Evolutionary conservation across 2,113 vertebrate genomes (phyloP).

Genomic region (Speoplatyrhinus poulsoni): DNA sequence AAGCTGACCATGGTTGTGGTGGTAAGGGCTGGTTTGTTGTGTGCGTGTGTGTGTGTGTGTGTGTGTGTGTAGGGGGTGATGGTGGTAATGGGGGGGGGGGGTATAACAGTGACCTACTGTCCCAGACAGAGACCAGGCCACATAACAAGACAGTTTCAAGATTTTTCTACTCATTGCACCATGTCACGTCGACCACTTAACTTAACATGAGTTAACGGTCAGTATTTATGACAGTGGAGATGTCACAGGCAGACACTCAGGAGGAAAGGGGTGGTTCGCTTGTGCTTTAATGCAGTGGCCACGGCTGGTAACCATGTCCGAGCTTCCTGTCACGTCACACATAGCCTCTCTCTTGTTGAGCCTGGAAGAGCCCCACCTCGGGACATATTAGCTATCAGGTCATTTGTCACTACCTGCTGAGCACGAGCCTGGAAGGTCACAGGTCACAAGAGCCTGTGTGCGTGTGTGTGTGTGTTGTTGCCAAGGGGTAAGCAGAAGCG

Average conservation of each 20-base stretch:
- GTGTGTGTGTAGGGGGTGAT: no score
- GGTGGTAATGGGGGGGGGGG: no score
- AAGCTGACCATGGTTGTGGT: constrained; percentile 47
- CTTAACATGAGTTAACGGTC: no score
- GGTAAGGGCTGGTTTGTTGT: constrained; percentile 50
- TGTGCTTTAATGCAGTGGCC: constrained; percentile 57
- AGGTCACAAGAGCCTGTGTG: constrained; percentile 47
- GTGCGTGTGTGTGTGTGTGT: neutral
- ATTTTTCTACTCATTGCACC: no score
- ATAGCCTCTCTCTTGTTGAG: constrained; percentile 54
- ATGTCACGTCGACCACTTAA: no score
- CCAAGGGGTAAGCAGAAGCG: neutral
- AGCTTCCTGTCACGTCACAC: constrained; percentile 69
- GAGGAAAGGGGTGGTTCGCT: constrained; percentile 1
- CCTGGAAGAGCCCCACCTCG: constrained; percentile 60
- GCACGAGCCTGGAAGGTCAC: constrained; percentile 64
- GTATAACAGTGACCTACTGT: no score
- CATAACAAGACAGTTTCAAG: no score
- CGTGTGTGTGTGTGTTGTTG: constrained; percentile 40
- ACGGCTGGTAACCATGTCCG: constrained; percentile 43
- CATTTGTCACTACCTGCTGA: constrained; percentile 77
- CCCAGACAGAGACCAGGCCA: no score
- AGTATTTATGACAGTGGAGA: neutral
- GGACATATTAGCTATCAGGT: constrained; percentile 72
- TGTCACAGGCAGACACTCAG: neutral